These are phyloP conservation scores for Micronycteris hirsuta DNA, from an alignment of 2,113 vertebrate species.

Conservation along the genomic window DNA sequence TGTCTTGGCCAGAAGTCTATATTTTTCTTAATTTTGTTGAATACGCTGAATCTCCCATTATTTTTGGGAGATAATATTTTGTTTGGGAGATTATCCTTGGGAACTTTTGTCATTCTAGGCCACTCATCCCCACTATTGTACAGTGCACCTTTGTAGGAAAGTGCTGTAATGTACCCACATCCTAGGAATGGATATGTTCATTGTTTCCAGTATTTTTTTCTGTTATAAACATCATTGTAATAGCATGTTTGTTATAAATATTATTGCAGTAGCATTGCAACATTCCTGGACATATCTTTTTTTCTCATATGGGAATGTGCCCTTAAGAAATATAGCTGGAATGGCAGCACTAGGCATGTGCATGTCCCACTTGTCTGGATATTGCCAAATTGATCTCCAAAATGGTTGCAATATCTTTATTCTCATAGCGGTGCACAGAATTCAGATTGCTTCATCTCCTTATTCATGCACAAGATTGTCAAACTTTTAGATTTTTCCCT, in stretches of 20 bases:
- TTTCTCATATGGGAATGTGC: background rate
- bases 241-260: background rate
- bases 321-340: background rate
- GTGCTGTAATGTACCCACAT: accelerated
- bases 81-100: no score
- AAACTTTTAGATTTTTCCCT: background rate
- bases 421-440: background rate
- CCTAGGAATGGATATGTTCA: accelerated
- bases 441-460: background rate
- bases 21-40: background rate
- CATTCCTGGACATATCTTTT: background rate
- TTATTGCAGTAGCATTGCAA: background rate
- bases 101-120: background rate
- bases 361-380: background rate
- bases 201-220: background rate
- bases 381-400: background rate
- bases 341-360: background rate
- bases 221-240: background rate
- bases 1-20: no score
- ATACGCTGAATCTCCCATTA: background rate
- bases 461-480: background rate
- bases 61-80: background rate
- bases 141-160: accelerated
- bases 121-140: background rate
- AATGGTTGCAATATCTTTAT: background rate